Conservation (phyloP, 2,888 invertebrate genomes). For the Drosophila dives region DNA sequence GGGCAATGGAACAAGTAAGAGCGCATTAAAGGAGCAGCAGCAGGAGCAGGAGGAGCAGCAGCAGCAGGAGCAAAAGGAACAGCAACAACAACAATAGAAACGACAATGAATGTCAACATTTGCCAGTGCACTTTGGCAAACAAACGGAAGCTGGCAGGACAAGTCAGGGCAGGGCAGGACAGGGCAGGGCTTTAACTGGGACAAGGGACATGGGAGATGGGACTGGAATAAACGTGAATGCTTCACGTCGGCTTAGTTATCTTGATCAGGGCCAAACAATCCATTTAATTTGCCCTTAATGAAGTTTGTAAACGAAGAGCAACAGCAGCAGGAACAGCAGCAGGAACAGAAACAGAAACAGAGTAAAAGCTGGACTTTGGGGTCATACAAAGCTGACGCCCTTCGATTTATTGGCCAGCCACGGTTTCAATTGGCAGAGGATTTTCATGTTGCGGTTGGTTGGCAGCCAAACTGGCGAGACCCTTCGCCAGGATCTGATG, state of each 20-base stretch:
- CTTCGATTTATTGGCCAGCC: constrained; percentile 51
- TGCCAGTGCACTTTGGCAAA: constrained; percentile 72
- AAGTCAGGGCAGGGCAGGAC: background rate
- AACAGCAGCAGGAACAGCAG: constrained; percentile 7
- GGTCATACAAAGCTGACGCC: constrained; percentile 41
- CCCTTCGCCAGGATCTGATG: constrained; percentile 36
- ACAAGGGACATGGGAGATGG: constrained; percentile 18
- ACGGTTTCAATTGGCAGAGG: constrained; percentile 52
- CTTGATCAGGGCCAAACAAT: constrained; percentile 70
- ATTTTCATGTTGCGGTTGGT: constrained; percentile 58
- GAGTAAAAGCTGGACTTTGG: constrained; percentile 16
- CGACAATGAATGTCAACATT: constrained; percentile 71
- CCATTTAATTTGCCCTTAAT: constrained; percentile 76
- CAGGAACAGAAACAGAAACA: background rate
- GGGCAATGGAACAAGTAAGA: constrained; percentile 30
- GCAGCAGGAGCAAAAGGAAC: constrained; percentile 9
- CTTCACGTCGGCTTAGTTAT: constrained; percentile 66
- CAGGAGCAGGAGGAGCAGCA: constrained; percentile 13
- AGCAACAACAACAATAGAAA: constrained; percentile 19
- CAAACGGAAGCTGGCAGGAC: constrained; percentile 35
- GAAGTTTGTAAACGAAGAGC: constrained; percentile 49
- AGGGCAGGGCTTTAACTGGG: constrained; percentile 25
- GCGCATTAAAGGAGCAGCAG: constrained; percentile 47
- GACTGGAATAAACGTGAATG: constrained; percentile 39
- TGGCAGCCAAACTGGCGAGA: constrained; percentile 45